Evolutionary conservation across 2,888 invertebrate species (phyloP).

Genomic region (Agrenia bidenticulata): DNA sequence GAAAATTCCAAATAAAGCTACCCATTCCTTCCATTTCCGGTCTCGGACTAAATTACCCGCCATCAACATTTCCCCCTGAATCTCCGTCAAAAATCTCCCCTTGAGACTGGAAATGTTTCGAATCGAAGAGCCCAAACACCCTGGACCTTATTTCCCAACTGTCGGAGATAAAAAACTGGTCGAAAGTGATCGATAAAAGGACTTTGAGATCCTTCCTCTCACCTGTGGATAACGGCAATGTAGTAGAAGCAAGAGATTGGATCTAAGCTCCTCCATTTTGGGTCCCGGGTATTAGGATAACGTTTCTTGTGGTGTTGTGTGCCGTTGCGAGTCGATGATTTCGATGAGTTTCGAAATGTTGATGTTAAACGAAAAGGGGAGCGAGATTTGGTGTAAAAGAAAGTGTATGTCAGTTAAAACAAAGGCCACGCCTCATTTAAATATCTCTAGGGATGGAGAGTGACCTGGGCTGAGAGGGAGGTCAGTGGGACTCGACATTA

Average conservation of each 20-base stretch:
- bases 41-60: background rate
- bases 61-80: background rate
- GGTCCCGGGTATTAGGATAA: background rate
- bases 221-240: constrained; percentile 48
- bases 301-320: no score
- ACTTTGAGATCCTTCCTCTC: constrained; percentile 5
- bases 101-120: no score
- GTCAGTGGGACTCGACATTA: background rate
- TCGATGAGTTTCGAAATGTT: background rate
- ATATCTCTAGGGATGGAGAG: background rate
- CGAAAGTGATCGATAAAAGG: background rate
- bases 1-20: background rate
- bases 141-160: no score
- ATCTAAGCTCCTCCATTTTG: constrained; percentile 44
- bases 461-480: background rate
- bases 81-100: no score
- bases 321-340: background rate
- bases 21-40: background rate
- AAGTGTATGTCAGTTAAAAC: no score
- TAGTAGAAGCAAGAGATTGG: constrained; percentile 44
- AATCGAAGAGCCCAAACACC: no score
- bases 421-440: background rate
- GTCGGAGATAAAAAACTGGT: background rate
- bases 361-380: background rate
- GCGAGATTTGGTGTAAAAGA: background rate